Evolutionary conservation across 2,797 vertebrate species (phyloP), one percentile per base, ranked within the genome.

Genomic region (Crenuchus spilurus): DNA sequence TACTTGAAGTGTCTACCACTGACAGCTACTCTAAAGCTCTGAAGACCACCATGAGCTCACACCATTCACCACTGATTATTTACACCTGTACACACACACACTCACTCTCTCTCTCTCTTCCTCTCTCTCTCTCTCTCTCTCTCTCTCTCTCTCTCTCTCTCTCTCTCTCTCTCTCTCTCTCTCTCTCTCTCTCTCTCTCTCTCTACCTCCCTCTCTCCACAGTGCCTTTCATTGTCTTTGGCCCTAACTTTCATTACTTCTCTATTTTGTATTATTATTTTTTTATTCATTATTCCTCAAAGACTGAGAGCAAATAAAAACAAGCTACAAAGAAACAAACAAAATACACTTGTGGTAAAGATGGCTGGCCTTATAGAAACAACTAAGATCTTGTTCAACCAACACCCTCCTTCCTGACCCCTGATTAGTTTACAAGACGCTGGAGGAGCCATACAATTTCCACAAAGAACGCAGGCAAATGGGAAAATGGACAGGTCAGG

Each of bases 401-500:
- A 84, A 83, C 74, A 85, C 70, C 80, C 83, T 82, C 79, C 26
- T n/a, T n/a, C n/a, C n/a, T n/a, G 80, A 85, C 75, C 72, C 80
- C 80, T 87, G 86, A 84, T 86, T 79, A 87, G 79, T 88, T 86
- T 84, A 87, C 26, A 65, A 14, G 61, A 51, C 35, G 54, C 28
- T 16, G 82, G 64, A 75, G 72, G 82, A 78, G 74, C 72, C 10
- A 42, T 31, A 63, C 11, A 42, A 0, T 46, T 65, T 64, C 63
- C 30, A 13, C 9, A 35, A 3, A 22, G 18, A 64, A 49, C 41
- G 13, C 28, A 37, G 57, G 70, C 70, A 79, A 83, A 82, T 82
- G 86, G 82, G 85, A 88, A 84, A 83, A 79, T 39, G 70, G 58
- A 79, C 84, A 89, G 87, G 88, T 91, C 88, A 89, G 83, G 80